Evolutionary conservation across 2,113 vertebrate species (phyloP).

Genomic region (Atlantisia rogersi): DNA sequence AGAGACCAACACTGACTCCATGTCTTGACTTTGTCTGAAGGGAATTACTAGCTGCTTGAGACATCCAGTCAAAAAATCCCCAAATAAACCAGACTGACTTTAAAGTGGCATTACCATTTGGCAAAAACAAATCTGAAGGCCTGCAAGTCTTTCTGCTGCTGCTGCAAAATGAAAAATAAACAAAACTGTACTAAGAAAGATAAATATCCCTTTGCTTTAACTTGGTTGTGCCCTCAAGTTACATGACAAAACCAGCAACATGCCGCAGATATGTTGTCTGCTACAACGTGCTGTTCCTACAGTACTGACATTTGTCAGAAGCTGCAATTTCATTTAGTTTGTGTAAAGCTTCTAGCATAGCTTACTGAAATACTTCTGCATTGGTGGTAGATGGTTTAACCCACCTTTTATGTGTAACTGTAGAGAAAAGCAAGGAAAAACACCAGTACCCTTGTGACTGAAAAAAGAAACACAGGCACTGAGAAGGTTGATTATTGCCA

Average conservation of each 20-base stretch:
- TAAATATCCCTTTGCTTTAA: neutral
- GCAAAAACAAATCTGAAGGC: neutral
- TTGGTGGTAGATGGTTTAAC: neutral
- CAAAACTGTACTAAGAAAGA: neutral
- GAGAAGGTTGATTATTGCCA: neutral
- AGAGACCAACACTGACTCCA: neutral
- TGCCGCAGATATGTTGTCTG: neutral
- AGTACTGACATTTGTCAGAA: neutral
- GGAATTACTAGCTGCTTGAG: conserved; percentile 22
- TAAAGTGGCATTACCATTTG: neutral
- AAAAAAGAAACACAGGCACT: neutral
- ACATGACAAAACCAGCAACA: neutral
- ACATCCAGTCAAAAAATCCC: neutral
- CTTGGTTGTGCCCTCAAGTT: neutral
- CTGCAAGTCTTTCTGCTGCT: neutral
- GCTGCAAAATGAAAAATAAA: neutral
- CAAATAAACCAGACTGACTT: neutral
- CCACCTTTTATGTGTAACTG: neutral
- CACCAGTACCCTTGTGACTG: neutral
- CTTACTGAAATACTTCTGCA: neutral
- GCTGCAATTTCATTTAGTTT: neutral
- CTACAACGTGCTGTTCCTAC: neutral
- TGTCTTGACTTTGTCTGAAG: conserved; percentile 13
- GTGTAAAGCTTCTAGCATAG: neutral
- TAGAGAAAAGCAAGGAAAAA: neutral